phyloP scores from a whole-genome alignment of 2,888 invertebrate genomes.

The Drosophila cognata region DNA sequence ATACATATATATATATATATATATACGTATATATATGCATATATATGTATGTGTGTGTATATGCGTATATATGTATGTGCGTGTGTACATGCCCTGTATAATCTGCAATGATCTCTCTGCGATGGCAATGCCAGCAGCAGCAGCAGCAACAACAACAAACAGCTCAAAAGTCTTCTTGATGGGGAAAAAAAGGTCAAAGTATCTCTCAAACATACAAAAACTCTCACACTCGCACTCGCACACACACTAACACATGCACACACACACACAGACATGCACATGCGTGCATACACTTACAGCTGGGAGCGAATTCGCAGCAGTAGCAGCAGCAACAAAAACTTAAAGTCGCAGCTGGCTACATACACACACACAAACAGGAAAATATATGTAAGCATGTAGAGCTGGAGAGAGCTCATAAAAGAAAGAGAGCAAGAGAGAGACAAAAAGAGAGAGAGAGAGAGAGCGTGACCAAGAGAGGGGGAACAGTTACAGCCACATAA shows the following conservation, averaged over 20 bases:
- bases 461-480: constrained; percentile 38
- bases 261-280: constrained; percentile 12
- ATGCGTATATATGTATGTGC: constrained; percentile 10
- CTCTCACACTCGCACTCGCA: constrained; percentile 27
- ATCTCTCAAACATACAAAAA: constrained; percentile 59
- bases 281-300: constrained; percentile 36
- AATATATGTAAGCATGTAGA: constrained; percentile 14
- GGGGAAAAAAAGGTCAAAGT: constrained; percentile 75
- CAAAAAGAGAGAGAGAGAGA: constrained; percentile 15
- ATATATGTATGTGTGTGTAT: background rate
- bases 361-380: constrained; percentile 27
- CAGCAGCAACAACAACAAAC: constrained; percentile 31
- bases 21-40: constrained; percentile 12
- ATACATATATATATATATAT: background rate
- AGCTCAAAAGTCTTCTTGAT: constrained; percentile 70
- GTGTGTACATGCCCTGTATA: constrained; percentile 40
- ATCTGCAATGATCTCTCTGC: constrained; percentile 73
- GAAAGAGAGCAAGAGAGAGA: constrained; percentile 23
- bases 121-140: constrained; percentile 23
- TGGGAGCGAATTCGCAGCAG: constrained; percentile 57
- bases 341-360: constrained; percentile 73
- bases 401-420: constrained; percentile 47
- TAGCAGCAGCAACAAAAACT: constrained; percentile 61
- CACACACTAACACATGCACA: constrained; percentile 13
- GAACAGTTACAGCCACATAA: constrained; percentile 57